Evolutionary conservation across 2,113 vertebrate genomes (phyloP), one percentile per base, ranked within the genome.

Genomic region (Callocephalon fimbriatum): DNA sequence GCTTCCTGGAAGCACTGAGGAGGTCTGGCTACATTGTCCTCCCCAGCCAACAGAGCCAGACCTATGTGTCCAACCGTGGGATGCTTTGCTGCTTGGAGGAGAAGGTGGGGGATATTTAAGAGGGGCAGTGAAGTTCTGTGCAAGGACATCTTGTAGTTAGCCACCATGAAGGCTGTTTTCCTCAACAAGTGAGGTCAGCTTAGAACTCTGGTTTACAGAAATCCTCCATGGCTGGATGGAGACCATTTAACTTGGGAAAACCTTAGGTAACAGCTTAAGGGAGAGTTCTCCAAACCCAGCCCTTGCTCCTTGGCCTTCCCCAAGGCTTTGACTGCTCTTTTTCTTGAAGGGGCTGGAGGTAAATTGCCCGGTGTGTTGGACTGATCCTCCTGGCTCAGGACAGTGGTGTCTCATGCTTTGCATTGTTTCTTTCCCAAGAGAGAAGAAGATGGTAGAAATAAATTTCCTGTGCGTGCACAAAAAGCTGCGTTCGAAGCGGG

Each of bases 361-460:
- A 13, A 42, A 66, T 88, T 73, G 42, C 32, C 42, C 38, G 13
- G 63, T 76, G 45, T 0, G 1, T 77, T 37, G 48, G 25, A 38
- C 18, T 3, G 4, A 37, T 32, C 73, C 62, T 75, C n/a, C 54
- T 31, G 35, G 71, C 58, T 92, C 50, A 71, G 72, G 38, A 15
- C 45, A 23, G 50, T 32, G 2, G 1, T 2, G 25, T 75, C 70
- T 88, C 32, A 42, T 26, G 56, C 48, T 62, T 50, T 94, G 76
- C 59, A 61, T 68, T 65, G 26, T 90, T 91, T 53, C 32, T 56
- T 95, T 47, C 66, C 66, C 63, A 78, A 99, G 99, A 96, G 99
- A 99, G 91, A 99, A 99, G 98, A 99, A 99, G 97, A 99, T 99
- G 99, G 99, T 99, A 53, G 99, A 99, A 98, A 99, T 99, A 92